Percentiles rank a stretch among this genome's conserved stretches.
These are phyloP conservation scores for Chloebia gouldiae DNA, from an alignment of 2,113 vertebrate genomes.

Conservation along the genomic window DNA sequence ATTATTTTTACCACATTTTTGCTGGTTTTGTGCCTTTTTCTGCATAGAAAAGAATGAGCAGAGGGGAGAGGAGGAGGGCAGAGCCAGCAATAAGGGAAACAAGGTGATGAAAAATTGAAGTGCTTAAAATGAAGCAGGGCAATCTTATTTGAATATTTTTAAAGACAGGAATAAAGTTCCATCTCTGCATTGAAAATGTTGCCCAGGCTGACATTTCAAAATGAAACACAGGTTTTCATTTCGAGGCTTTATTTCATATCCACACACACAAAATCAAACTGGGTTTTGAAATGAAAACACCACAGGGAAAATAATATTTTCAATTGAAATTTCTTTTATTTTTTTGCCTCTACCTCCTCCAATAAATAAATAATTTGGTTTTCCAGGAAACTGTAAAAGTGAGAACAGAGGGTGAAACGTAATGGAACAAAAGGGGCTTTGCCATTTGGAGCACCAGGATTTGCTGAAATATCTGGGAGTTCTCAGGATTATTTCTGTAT, in stretches of 20 bases:
- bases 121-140: not conserved
- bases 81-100: not conserved
- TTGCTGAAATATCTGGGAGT: not conserved
- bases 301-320: not conserved
- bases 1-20: not conserved
- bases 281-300: not conserved
- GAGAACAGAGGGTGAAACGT: not conserved
- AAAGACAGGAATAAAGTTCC: not conserved
- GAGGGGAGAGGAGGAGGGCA: not conserved
- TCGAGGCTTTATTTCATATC: not conserved
- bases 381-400: not conserved
- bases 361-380: not conserved
- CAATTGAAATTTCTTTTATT: not conserved
- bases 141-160: not conserved
- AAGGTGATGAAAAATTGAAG: not conserved
- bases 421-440: not conserved
- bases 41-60: not conserved
- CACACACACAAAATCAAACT: not conserved
- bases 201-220: slow-evolving; percentile 7
- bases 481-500: not conserved
- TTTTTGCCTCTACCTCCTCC: not conserved
- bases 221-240: slow-evolving; percentile 38
- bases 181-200: not conserved
- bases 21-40: not conserved
- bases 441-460: not conserved